These are phyloP conservation scores for Chymomyza fuscimana DNA, from an alignment of 2,888 invertebrate species.

Conservation along the genomic window DNA sequence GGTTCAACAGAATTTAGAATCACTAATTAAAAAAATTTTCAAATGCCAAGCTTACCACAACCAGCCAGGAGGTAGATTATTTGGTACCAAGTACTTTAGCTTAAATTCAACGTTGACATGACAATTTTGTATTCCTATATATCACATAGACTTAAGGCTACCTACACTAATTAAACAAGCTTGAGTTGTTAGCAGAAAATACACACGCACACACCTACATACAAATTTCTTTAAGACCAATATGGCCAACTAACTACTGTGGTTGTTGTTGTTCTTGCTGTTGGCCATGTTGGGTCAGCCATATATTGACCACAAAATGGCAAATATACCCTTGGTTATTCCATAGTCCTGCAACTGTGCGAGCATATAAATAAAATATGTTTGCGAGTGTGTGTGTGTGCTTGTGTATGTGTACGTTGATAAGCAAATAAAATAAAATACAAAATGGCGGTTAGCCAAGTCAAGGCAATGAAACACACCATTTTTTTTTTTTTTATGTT, in stretches of 20 bases:
- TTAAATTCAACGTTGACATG: background rate
- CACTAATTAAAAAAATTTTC: background rate
- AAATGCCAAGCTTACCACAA: background rate
- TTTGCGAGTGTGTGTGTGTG: background rate
- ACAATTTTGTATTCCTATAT: background rate
- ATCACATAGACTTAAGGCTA: slow-evolving; percentile 1
- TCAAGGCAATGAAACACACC: slow-evolving; percentile 36
- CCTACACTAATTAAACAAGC: slow-evolving; percentile 49
- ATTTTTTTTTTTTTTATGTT: slow-evolving; percentile 6
- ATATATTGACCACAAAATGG: slow-evolving; percentile 64
- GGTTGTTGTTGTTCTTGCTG: background rate
- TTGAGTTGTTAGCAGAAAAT: slow-evolving; percentile 30
- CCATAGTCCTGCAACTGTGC: slow-evolving; percentile 55
- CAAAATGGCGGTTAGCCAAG: slow-evolving; percentile 49
- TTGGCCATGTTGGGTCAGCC: slow-evolving; percentile 54
- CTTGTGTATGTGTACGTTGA: slow-evolving; percentile 24
- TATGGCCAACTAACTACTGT: background rate
- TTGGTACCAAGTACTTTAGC: background rate
- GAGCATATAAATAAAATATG: slow-evolving; percentile 61
- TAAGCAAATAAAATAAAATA: slow-evolving; percentile 54
- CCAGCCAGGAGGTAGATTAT: background rate
- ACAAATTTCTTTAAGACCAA: background rate
- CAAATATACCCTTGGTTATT: slow-evolving; percentile 59
- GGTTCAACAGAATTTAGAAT: background rate
- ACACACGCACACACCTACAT: background rate